Conservation (phyloP, 2,888 invertebrate genomes). For the Artemia sp. region DNA sequence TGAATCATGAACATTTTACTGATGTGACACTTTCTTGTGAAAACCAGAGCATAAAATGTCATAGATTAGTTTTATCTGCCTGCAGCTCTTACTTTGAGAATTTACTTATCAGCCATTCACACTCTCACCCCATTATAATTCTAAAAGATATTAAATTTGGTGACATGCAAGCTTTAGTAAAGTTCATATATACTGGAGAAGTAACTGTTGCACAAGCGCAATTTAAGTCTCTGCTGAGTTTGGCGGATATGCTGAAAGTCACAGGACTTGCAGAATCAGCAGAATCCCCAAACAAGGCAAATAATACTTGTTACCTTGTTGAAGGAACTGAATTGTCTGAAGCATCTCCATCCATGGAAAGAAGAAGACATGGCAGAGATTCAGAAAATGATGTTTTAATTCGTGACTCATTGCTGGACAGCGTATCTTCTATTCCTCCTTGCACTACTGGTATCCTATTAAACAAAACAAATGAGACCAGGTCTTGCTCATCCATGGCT, state of each 20-base stretch:
- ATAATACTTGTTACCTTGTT: too few relatives aligned
- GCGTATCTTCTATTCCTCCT: too few relatives aligned
- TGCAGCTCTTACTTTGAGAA: slow-evolving; percentile 6
- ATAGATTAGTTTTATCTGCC: slow-evolving; percentile 1
- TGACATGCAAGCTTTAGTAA: background rate
- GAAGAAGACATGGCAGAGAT: too few relatives aligned
- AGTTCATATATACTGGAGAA: background rate
- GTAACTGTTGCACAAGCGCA: slow-evolving; percentile 1
- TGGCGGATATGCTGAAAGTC: slow-evolving; percentile 8
- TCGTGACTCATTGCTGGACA: too few relatives aligned
- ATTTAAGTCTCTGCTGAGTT: background rate
- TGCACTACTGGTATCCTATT: too few relatives aligned
- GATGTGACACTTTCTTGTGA: slow-evolving; percentile 9
- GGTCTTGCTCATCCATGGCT: too few relatives aligned
- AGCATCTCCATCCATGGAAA: too few relatives aligned
- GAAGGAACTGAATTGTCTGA: too few relatives aligned
- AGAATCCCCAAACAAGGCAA: background rate
- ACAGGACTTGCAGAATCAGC: background rate
- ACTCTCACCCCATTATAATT: background rate
- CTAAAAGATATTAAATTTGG: background rate
- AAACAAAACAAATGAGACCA: too few relatives aligned
- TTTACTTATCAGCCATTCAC: background rate
- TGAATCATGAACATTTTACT: background rate
- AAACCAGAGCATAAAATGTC: background rate
- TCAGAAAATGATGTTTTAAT: too few relatives aligned